A percentile compares a stretch with the other conserved stretches of the same genome.
Evolutionary conservation across 1,140 invertebrate species (phyloP).

Genomic region (Lordiphosa stackelbergi): DNA sequence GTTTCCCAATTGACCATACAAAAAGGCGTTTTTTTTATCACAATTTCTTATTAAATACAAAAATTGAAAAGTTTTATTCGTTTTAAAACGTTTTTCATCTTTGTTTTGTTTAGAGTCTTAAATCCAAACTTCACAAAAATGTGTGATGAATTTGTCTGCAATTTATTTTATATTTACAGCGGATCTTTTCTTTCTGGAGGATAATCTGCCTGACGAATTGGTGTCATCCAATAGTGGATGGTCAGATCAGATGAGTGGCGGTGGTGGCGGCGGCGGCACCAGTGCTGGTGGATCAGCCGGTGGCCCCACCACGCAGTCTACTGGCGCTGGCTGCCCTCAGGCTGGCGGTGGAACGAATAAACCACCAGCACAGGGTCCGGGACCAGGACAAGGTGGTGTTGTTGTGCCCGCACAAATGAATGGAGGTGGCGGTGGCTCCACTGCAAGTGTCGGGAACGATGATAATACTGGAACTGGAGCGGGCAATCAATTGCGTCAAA

Average conservation of each 20-base stretch:
- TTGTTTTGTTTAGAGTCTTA: not conserved
- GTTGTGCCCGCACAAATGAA: conserved; percentile 81
- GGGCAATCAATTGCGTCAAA: conserved; percentile 71
- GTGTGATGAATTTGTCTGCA: not conserved
- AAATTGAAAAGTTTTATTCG: too few species aligned
- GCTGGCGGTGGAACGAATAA: conserved; percentile 78
- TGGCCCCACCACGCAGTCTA: too few species aligned
- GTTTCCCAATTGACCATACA: too few species aligned
- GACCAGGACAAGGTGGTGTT: conserved; percentile 80
- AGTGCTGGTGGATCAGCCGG: conserved; percentile 74
- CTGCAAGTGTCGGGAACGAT: conserved; percentile 63
- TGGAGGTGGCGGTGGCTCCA: conserved; percentile 79
- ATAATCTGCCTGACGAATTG: conserved; percentile 94
- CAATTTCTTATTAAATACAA: too few species aligned
- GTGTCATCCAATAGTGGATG: conserved; percentile 83
- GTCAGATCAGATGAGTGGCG: conserved; percentile 81
- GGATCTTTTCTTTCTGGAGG: conserved; percentile 90
- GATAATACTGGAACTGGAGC: conserved; percentile 77
- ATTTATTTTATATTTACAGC: conserved; percentile 22
- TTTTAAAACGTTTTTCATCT: not conserved
- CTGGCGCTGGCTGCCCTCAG: conserved; percentile 11
- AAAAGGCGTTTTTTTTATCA: too few species aligned
- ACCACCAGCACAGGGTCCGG: conserved; percentile 83
- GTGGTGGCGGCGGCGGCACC: conserved; percentile 80
- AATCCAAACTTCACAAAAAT: not conserved